A percentile compares a stretch with the other conserved stretches of the same genome.
Evolutionary conservation across 2,113 vertebrate species (phyloP).

Genomic region (Gavialis gangeticus): DNA sequence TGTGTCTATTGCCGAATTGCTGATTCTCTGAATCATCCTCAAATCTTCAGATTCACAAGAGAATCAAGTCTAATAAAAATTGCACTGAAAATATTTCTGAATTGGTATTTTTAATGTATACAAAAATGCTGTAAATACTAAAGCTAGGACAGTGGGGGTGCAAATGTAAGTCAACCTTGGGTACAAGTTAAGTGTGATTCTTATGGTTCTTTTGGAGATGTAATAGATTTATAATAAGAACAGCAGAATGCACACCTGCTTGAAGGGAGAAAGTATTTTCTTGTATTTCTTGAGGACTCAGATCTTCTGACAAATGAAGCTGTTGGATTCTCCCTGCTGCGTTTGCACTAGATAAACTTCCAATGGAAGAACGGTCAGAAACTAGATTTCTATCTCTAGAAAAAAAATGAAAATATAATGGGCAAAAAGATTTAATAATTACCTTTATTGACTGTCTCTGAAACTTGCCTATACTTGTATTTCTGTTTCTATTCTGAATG

Average conservation of each 20-base stretch:
- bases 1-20: no score
- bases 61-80: not conserved
- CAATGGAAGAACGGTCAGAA: slow-evolving; percentile 84
- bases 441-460: not conserved
- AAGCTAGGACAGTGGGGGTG: no score
- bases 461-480: not conserved
- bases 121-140: no score
- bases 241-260: slow-evolving; percentile 78
- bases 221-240: no score
- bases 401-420: not conserved
- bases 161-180: no score
- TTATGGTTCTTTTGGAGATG: no score
- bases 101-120: no score
- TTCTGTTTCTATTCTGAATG: not conserved
- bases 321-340: slow-evolving; percentile 82
- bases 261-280: slow-evolving; percentile 86
- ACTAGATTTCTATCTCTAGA: slow-evolving; percentile 83
- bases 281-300: slow-evolving; percentile 82
- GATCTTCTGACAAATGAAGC: slow-evolving; percentile 79
- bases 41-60: not conserved
- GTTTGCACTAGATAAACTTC: slow-evolving; percentile 86
- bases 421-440: not conserved
- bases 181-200: no score
- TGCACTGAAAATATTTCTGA: no score
- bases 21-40: no score